Evolutionary conservation across 1,140 invertebrate genomes (phyloP).

Genomic region (Drosophila ercepeae): DNA sequence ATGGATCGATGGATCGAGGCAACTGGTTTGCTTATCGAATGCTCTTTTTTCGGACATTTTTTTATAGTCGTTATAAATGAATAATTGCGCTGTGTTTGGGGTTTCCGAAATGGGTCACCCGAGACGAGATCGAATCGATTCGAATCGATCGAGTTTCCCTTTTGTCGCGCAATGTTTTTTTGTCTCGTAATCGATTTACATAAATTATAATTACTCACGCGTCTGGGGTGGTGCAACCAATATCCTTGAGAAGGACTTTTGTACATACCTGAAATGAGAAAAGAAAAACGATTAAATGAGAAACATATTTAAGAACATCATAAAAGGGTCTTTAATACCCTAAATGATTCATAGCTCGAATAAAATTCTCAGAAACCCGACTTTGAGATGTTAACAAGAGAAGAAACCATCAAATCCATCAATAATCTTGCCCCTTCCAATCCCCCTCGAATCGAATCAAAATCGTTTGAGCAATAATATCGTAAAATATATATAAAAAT

Average conservation of each 20-base stretch:
- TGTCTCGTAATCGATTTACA: constrained; percentile 74
- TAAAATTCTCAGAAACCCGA: constrained; percentile 26
- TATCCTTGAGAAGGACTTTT: constrained; percentile 41
- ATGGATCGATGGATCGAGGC: constrained; percentile 42
- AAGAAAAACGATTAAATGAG: constrained; percentile 21
- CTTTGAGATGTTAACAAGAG: neutral
- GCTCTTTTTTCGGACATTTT: constrained; percentile 39
- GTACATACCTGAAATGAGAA: constrained; percentile 66
- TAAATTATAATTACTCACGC: constrained; percentile 80
- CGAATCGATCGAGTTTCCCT: constrained; percentile 57
- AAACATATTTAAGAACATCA: neutral
- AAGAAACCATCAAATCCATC: no score
- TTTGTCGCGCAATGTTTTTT: constrained; percentile 36
- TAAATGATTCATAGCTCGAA: constrained; percentile 21
- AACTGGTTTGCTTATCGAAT: constrained; percentile 62
- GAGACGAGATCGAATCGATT: constrained; percentile 24
- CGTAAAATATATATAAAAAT: constrained; percentile 50
- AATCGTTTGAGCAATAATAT: constrained; percentile 15
- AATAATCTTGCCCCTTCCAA: constrained; percentile 26
- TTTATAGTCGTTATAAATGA: constrained; percentile 67
- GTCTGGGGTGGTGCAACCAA: constrained; percentile 18
- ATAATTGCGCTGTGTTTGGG: constrained; percentile 55
- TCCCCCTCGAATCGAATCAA: constrained; percentile 6
- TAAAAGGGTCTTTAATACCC: neutral
- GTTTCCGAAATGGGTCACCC: constrained; percentile 59